Conservation (phyloP, 2,113 vertebrate species). For the Crotalus helleri region DNA sequence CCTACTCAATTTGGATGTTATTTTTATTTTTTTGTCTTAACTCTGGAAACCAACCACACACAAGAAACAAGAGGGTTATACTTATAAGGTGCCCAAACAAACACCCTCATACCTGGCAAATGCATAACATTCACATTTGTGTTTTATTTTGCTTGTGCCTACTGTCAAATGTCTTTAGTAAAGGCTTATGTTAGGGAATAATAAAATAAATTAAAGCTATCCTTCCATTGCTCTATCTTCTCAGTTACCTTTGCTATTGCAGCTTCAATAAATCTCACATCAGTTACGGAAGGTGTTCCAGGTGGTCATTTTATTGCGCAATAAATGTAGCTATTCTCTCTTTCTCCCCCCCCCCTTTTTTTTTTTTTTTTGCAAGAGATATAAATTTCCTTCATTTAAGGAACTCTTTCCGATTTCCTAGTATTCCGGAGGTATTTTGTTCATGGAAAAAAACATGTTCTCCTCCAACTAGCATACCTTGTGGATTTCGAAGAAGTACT, state of each 20-base stretch:
- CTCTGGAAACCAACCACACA: not conserved
- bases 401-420: not conserved
- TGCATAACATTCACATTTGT: not conserved
- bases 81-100: not conserved
- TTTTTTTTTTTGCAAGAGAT: not conserved
- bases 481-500: not conserved
- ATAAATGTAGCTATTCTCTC: not conserved
- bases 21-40: not conserved
- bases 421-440: not conserved
- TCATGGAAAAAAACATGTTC: conserved; percentile 6
- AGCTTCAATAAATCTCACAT: not conserved
- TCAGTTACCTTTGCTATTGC: not conserved
- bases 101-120: not conserved
- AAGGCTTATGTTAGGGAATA: not conserved
- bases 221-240: not conserved
- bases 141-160: conserved; percentile 20
- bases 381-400: conserved; percentile 1
- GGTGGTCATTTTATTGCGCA: not conserved
- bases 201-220: not conserved
- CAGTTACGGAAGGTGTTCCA: not conserved
- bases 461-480: not conserved
- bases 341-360: not conserved
- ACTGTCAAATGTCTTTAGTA: conserved; percentile 12
- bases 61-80: not conserved
- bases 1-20: not conserved